These are phyloP conservation scores for Pseudorectes ferrugineus DNA, from an alignment of 2,113 vertebrate species.

Conservation along the genomic window DNA sequence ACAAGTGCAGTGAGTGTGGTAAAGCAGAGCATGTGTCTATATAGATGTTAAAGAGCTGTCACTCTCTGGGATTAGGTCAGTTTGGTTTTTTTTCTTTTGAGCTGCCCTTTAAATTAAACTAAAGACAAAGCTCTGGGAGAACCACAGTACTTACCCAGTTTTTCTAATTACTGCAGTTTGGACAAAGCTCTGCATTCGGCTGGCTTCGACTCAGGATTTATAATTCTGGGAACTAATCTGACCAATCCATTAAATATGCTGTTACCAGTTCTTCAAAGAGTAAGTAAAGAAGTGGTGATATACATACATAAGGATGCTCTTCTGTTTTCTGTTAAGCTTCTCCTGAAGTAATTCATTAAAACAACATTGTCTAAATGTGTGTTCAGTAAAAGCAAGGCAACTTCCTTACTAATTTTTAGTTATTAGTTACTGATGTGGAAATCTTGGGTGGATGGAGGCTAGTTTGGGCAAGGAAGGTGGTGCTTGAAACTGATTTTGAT, in stretches of 20 bases:
- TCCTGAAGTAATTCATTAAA: neutral
- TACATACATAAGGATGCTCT: neutral
- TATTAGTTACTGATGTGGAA: neutral
- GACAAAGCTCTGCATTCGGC: slow-evolving; percentile 93
- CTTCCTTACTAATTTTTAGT: neutral
- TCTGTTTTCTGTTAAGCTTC: neutral
- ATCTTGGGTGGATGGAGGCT: neutral
- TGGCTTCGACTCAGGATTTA: slow-evolving; percentile 91
- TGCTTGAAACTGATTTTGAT: neutral
- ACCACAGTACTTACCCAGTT: neutral
- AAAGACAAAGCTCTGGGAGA: neutral
- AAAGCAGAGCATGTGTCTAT: neutral
- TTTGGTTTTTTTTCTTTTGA: neutral
- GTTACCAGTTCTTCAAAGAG: slow-evolving; percentile 88
- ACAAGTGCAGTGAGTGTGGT: neutral
- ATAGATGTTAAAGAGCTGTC: neutral
- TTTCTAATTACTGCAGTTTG: slow-evolving; percentile 65
- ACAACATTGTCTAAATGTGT: neutral
- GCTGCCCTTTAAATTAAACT: neutral
- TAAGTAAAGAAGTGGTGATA: slow-evolving; percentile 70
- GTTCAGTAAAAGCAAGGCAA: neutral
- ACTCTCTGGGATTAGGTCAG: neutral
- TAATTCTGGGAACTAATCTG: slow-evolving; percentile 94
- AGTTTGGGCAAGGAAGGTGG: neutral
- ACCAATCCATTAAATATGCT: slow-evolving; percentile 97